Conservation (phyloP, 2,113 vertebrate genomes). For the Thunnus maccoyii region DNA sequence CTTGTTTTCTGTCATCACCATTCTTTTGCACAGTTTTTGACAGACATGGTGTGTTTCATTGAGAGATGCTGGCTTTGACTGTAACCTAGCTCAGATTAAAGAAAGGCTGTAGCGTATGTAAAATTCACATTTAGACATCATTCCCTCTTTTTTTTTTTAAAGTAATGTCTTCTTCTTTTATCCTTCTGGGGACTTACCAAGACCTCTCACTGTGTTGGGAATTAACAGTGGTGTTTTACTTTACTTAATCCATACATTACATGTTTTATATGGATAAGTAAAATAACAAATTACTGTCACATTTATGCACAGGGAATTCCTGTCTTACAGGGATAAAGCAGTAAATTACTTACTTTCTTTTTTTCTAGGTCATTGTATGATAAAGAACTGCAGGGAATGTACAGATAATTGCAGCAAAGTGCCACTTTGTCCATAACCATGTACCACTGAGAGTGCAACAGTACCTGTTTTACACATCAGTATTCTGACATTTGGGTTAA, state of each 20-base stretch:
- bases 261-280: slow-evolving; percentile 39
- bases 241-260: slow-evolving; percentile 30
- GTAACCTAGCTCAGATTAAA: not conserved
- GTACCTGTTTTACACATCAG: not conserved
- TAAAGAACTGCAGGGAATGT: not conserved
- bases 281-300: slow-evolving; percentile 10
- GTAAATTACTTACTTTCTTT: slow-evolving; percentile 24
- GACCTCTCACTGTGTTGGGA: slow-evolving; percentile 42
- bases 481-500: not conserved
- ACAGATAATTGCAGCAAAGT: not conserved
- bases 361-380: slow-evolving; percentile 19
- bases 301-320: not conserved
- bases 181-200: slow-evolving; percentile 24
- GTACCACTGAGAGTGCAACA: not conserved
- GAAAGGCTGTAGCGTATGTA: not conserved
- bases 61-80: not conserved
- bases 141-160: not conserved
- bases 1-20: not conserved
- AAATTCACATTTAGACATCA: not conserved
- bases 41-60: not conserved
- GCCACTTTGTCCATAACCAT: not conserved
- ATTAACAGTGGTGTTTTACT: slow-evolving; percentile 18
- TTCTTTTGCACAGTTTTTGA: not conserved
- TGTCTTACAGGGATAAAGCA: slow-evolving; percentile 31
- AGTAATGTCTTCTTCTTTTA: slow-evolving; percentile 6